Evolutionary conservation across 2,888 invertebrate species (phyloP), one percentile per base, ranked within the genome.

Genomic region (Ennomos fuscantarius): DNA sequence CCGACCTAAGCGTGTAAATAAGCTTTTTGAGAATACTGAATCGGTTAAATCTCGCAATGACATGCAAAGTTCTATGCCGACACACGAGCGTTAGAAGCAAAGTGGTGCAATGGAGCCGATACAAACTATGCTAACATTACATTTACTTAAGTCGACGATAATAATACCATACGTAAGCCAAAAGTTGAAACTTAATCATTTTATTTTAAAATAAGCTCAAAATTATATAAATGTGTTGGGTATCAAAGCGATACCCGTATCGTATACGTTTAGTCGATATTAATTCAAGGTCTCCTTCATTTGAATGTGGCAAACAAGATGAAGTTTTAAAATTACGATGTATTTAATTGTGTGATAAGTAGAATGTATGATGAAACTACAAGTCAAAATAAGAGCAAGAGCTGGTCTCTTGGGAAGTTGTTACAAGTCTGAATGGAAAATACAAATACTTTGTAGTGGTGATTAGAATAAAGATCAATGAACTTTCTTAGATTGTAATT

Each of bases 21-120:
- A 47, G 37, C 43, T 42, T 51, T 47, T 51, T 36, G 36, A 48
- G 33, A 47, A 51, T 43, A 43, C 43, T 50, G 37, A 53, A 55
- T 43, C 45, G 46, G 52, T 60, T 15, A 51, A 40, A 36, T 48
- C 55, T 49, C 40, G 12, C 48, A 54, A 59, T 53, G 51, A 73
- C 70, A 84, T 84, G 84, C 84, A 81, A 61, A 74, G 66, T 77
- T 74, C 78, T 78, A 82, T 24, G 48, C 42, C 73, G 76, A 75
- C 76, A 76, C 76, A 76, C 82, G 86, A 88, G 87, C 89, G 74
- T 82, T 82, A 70, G 86, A 83, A 88, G 87, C 89, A 87, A 81
- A 89, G 90, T 90, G 90, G 90, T 89, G 89, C 87, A 78, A 89
- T 89, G 89, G 90, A 89, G 89, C 89, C 89, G 79, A 81, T 74